These are phyloP conservation scores for Aromia moschata DNA, from an alignment of 2,888 invertebrate genomes.

Conservation along the genomic window DNA sequence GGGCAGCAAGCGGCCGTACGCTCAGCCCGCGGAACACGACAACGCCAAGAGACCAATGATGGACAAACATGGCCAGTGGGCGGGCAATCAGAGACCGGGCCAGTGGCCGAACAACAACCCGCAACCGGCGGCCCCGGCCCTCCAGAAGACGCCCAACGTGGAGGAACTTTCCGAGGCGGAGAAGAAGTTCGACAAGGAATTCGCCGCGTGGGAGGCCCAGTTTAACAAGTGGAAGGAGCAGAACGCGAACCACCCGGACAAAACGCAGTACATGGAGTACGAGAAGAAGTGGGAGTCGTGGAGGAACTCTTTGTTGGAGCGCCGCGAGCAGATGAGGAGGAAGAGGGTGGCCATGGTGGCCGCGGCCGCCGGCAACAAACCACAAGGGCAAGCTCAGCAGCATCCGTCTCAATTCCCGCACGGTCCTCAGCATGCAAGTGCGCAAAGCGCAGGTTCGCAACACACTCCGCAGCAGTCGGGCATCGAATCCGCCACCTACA, in stretches of 20 bases:
- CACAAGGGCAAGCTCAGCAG: conserved; percentile 3
- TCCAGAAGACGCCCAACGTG: conserved; percentile 35
- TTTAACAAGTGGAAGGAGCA: conserved; percentile 92
- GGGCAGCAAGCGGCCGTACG: conserved; percentile 32
- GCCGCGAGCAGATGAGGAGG: conserved; percentile 83
- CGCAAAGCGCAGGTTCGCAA: not conserved
- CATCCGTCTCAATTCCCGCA: not conserved
- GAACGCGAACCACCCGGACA: conserved; percentile 92
- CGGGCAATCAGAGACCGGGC: conserved; percentile 22
- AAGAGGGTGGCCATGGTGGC: conserved; percentile 64
- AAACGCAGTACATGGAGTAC: conserved; percentile 84
- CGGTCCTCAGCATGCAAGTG: not conserved
- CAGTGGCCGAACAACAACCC: conserved; percentile 25
- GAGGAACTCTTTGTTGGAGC: conserved; percentile 78
- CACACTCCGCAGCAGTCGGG: not conserved
- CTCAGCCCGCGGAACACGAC: conserved; percentile 29
- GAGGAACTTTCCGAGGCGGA: conserved; percentile 73
- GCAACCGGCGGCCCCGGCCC: conserved; percentile 24
- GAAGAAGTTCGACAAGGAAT: conserved; percentile 87
- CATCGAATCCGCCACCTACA: not conserved
- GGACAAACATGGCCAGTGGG: conserved; percentile 33
- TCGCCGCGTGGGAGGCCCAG: conserved; percentile 90
- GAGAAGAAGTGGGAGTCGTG: conserved; percentile 90
- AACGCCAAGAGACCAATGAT: conserved; percentile 31
- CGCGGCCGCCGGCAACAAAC: conserved; percentile 6